Conservation (phyloP, 2,113 vertebrate species). For the Amazona vittata region DNA sequence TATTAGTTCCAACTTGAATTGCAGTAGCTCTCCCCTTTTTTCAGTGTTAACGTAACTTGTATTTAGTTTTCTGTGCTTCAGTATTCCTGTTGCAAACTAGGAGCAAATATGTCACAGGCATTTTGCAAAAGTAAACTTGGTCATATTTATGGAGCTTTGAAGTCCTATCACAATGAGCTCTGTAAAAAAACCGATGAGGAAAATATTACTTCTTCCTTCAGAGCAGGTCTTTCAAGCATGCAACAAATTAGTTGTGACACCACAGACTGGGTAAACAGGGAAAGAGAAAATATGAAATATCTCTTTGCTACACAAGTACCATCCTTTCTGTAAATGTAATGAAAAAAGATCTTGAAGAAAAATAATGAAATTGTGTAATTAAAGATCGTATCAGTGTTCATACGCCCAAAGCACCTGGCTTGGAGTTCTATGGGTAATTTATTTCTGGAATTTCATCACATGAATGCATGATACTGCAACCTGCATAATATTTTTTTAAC, state of each 20-base stretch:
- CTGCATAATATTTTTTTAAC: neutral
- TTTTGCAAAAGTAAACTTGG: neutral
- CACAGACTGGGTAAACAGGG: neutral
- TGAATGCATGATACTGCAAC: neutral
- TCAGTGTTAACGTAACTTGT: neutral
- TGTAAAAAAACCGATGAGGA: neutral
- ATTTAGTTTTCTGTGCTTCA: neutral
- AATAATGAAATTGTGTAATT: conserved; percentile 35
- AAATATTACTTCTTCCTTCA: neutral
- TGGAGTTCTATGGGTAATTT: neutral
- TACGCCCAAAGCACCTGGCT: neutral
- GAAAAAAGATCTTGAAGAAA: neutral
- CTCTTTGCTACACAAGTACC: neutral
- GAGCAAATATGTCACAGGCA: neutral
- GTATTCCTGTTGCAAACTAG: neutral
- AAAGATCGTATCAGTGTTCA: neutral
- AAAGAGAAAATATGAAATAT: neutral
- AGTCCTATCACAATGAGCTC: neutral
- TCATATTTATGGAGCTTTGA: neutral
- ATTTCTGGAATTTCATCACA: neutral
- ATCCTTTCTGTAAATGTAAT: neutral
- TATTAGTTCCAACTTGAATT: neutral
- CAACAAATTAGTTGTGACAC: neutral
- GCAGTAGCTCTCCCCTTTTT: neutral
- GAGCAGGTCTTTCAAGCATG: neutral